Base-by-base conservation (phyloP, 2,797 vertebrate genomes). In the Lithobates pipiens region DNA sequence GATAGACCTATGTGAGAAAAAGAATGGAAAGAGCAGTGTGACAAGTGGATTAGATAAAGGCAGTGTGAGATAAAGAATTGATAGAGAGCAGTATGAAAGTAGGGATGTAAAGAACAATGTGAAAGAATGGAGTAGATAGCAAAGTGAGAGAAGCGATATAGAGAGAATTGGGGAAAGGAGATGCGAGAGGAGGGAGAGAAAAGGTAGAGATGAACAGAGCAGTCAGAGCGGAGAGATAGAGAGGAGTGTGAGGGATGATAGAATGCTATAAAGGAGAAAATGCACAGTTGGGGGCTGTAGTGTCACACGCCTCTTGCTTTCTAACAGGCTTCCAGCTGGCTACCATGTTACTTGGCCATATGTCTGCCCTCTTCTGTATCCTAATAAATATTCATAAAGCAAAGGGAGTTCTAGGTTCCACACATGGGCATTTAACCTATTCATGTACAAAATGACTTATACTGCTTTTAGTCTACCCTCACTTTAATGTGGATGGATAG, bases 331-430 rank as follows among this genome's bases (percentile, higher is more conserved):
- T 83, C 77, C 76, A 79, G 46, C 80, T 72, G 80, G 76, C 50
- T 80, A 21, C 44, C 42, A 39, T 73, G 65, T 77, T 86, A 32
- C 50, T 15, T 10, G 57, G 63, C 65, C 80, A 83, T 76, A 82
- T 81, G 76, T 70, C 69, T 81, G 79, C 34, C 76, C 76, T 80
- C 42, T 80, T 46, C 21, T 27, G 36, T 82, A 73, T 68, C 44
- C 85, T 72, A 75, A 86, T 83, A 77, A 76, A 86, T 82, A 86
- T 86, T 82, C 80, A 86, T 32, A 80, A 29, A 42, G 67, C 65
- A 78, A 10, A 63, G 79, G 36, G 54, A 71, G 68, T 44, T 54
- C 46, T 11, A 29, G 67, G 67, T 23, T 10, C 36, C 50, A 57
- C 71, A 69, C 68, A 82, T 73, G 15, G 9, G 7, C 21, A 27